phyloP scores from a whole-genome alignment of 2,113 vertebrate genomes.

The Crotalus viridis region DNA sequence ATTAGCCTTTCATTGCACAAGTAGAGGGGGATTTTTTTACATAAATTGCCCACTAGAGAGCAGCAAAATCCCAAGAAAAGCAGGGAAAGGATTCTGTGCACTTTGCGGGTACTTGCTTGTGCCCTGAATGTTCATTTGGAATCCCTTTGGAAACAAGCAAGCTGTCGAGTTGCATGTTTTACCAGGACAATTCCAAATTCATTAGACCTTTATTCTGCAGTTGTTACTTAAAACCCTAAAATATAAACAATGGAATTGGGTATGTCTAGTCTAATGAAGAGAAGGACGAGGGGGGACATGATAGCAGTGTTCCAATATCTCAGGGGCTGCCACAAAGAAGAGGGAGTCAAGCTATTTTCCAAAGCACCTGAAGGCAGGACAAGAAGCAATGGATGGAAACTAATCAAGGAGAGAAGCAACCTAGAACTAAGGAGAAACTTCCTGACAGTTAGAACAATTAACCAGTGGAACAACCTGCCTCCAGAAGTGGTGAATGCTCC shows the following conservation, averaged over 20 bases:
- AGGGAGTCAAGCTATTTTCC: no score
- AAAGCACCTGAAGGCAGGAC: no score
- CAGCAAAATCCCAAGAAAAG: constrained; percentile 56
- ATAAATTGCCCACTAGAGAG: constrained; percentile 50
- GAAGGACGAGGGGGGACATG: no score
- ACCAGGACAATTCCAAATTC: not conserved
- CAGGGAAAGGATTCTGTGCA: not conserved
- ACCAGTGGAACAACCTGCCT: no score
- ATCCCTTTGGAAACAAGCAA: not conserved
- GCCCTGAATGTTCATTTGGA: not conserved
- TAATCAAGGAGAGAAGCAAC: no score
- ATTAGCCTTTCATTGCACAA: not conserved
- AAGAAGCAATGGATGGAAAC: no score
- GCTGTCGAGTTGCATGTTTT: not conserved
- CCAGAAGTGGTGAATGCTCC: no score
- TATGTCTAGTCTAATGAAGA: no score
- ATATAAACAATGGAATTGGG: not conserved
- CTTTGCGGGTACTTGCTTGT: not conserved
- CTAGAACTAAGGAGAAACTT: no score
- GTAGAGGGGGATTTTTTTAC: not conserved
- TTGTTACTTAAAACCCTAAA: not conserved
- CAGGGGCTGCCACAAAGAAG: no score
- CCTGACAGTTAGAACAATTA: no score
- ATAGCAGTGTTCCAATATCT: no score
- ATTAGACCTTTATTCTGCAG: not conserved